Evolutionary conservation across 92 coral and sea anemone species (phyloP), one percentile per base, ranked within the genome.

Genomic region (Actinostola sp.): DNA sequence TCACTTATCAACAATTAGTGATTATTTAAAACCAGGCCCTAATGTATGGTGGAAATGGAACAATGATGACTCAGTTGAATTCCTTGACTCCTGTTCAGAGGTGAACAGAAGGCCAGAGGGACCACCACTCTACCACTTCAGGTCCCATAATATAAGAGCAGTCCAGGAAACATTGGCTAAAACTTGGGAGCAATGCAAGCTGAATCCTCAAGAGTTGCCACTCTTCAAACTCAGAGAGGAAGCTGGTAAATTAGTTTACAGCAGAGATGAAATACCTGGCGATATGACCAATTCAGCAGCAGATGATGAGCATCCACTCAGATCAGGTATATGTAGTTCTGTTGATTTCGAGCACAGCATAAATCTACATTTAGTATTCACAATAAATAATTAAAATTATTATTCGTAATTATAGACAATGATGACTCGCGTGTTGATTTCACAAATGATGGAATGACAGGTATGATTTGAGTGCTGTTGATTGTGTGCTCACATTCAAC

Each of bases 41-140:
- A 80, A 48, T 0, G 42, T 46, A 39, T 71, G 80, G 72, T 70
- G 80, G 82, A 24, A 77, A 13, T 70, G 78, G 85, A 46, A 30
- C 28, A 72, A 62, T 3, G 79, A 80, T 80, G 79, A 65, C 21
- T 52, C 79, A 0, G 66, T 80, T 21, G 85, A 80, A 27, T 80
- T 80, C 21, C 43, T 15, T 62, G 80, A 80, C 72, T 80, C 56
- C 8, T 64, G 52, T 11, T 27, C 27, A 33, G 82, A 25, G n/a
- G 66, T 46, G 15, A 34, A 68, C 10, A 38, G 38, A 1, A 68
- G 26, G 45, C 41, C 8, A 56, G 31, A 57, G 34, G 74, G 74
- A 0, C 74, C 82, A 10, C 19, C 30, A 1, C 13, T 55, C 45
- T 31, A 43, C 1, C 75, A 52, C 28, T 77, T 77, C 41, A 66